These are phyloP conservation scores for Triops longicaudatus DNA, from an alignment of 1,140 invertebrate genomes.

Conservation along the genomic window DNA sequence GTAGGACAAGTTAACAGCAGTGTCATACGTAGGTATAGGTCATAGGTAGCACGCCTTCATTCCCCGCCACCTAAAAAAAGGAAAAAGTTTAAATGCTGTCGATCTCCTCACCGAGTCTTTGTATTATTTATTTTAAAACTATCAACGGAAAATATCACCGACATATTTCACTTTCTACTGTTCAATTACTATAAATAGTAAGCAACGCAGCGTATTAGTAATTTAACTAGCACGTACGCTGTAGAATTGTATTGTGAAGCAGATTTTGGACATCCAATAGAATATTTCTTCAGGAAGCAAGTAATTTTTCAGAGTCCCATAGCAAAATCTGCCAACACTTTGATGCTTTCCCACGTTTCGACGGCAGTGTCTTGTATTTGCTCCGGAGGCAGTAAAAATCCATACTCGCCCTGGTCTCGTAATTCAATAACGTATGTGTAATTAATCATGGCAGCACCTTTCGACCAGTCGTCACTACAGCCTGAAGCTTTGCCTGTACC, in stretches of 20 bases:
- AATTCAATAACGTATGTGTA: conserved; percentile 38
- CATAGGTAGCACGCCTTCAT: no score
- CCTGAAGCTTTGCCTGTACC: conserved; percentile 7
- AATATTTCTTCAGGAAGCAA: not conserved
- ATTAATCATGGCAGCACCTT: conserved; percentile 16
- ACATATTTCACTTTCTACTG: no score
- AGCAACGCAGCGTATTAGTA: no score
- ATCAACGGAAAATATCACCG: no score
- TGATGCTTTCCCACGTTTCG: conserved; percentile 47
- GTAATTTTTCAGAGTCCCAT: not conserved
- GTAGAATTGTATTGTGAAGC: not conserved
- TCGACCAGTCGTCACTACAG: conserved; percentile 18
- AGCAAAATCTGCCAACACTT: conserved; percentile 30
- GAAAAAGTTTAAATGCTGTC: no score
- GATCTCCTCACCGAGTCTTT: no score
- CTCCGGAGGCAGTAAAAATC: conserved; percentile 44
- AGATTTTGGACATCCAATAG: not conserved
- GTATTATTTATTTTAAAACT: no score
- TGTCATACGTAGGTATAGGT: no score
- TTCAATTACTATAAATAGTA: no score
- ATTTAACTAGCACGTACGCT: no score
- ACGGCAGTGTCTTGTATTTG: conserved; percentile 47
- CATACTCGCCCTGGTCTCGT: conserved; percentile 40
- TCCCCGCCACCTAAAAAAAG: no score
- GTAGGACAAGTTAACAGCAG: no score